Evolutionary conservation across 2,113 vertebrate genomes (phyloP).

Genomic region (Plecotus auritus): DNA sequence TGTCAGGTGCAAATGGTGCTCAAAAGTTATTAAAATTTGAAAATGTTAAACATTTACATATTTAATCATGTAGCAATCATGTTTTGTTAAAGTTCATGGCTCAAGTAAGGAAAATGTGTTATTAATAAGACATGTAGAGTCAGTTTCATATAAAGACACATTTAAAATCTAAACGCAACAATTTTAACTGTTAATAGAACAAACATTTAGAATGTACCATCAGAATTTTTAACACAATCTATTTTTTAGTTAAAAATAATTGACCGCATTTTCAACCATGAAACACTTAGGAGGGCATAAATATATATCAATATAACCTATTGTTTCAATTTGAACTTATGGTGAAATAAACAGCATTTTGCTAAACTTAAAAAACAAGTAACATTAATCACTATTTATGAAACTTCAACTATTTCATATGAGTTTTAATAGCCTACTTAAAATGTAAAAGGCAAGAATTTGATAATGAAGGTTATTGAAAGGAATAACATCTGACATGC

Average conservation of each 20-base stretch:
- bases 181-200: conserved; percentile 39
- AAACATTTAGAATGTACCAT: not conserved
- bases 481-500: not conserved
- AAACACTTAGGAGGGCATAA: not conserved
- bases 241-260: conserved; percentile 54
- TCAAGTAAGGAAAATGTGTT: conserved; percentile 49
- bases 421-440: conserved; percentile 24
- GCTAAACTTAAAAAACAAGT: conserved; percentile 2
- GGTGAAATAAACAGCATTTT: conserved; percentile 42
- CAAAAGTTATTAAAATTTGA: conserved; percentile 57
- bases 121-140: conserved; percentile 11
- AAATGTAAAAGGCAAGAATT: conserved; percentile 19
- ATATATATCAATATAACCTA: not conserved
- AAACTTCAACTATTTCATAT: conserved; percentile 26
- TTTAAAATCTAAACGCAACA: conserved; percentile 38
- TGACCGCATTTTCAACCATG: not conserved
- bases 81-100: conserved; percentile 59
- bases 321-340: not conserved
- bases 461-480: conserved; percentile 5
- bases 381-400: conserved; percentile 6
- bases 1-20: conserved; percentile 72
- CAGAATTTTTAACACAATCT: conserved; percentile 17
- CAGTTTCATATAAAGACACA: conserved; percentile 21
- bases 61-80: conserved; percentile 49
- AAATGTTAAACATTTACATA: conserved; percentile 57